Evolutionary conservation across 2,113 vertebrate species (phyloP).

Genomic region (Xenopus borealis): DNA sequence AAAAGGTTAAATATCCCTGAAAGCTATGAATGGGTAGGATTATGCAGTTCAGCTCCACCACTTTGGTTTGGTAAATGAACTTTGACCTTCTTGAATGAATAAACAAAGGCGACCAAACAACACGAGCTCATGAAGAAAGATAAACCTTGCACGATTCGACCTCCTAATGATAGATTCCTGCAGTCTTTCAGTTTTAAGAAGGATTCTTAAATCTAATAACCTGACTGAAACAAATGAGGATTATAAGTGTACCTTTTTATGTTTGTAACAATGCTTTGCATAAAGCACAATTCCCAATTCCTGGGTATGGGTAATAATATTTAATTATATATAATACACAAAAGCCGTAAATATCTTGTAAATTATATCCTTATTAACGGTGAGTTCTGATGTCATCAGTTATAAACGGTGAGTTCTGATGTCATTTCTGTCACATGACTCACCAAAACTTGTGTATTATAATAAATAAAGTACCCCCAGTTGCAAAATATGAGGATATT

Average conservation of each 20-base stretch:
- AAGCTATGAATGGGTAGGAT: conserved; percentile 40
- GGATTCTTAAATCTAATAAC: conserved; percentile 38
- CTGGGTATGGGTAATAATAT: no score
- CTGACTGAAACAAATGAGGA: conserved; percentile 9
- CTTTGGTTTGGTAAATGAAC: conserved; percentile 46
- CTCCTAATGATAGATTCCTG: conserved; percentile 42
- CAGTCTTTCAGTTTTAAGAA: conserved; percentile 34
- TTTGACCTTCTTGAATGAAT: conserved; percentile 43
- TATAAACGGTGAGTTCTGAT: no score
- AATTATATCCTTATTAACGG: no score
- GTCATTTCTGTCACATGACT: no score
- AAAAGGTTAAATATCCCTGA: conserved; percentile 30
- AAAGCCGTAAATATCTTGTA: no score
- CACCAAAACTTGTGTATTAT: no score
- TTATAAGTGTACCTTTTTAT: conserved; percentile 21
- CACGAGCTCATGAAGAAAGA: conserved; percentile 39
- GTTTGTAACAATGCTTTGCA: neutral
- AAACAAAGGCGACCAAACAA: conserved; percentile 40
- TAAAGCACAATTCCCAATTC: neutral
- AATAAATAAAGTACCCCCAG: no score
- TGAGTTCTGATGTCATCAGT: no score
- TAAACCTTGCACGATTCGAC: conserved; percentile 43
- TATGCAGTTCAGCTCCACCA: conserved; percentile 39
- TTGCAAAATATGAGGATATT: no score
- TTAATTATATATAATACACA: no score